phyloP scores from a whole-genome alignment of 2,797 vertebrate species.

The Erpetoichthys calabaricus region DNA sequence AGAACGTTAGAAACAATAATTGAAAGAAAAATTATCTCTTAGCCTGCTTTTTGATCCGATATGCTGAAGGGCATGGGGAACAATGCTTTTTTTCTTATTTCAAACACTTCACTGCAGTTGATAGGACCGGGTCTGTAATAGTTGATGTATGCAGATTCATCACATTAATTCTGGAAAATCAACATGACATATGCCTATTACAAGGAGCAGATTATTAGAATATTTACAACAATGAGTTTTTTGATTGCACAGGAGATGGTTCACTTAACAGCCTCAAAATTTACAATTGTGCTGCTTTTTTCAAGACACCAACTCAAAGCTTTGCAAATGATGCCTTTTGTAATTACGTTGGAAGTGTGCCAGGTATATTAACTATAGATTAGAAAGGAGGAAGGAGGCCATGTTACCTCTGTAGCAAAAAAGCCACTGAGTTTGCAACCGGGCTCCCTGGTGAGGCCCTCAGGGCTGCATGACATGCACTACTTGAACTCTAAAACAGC shows the following conservation, averaged over 20 bases:
- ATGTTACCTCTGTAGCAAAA: no score
- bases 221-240: conserved; percentile 40
- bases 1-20: conserved; percentile 24
- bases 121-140: conserved; percentile 49
- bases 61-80: conserved; percentile 32
- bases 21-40: conserved; percentile 59
- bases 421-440: no score
- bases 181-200: conserved; percentile 51
- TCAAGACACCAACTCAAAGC: conserved; percentile 8
- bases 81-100: conserved; percentile 47
- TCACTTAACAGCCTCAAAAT: conserved; percentile 35
- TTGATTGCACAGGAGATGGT: conserved; percentile 26
- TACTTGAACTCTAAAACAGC: no score
- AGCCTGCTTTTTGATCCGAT: conserved; percentile 52
- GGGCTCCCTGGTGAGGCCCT: no score
- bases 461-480: no score
- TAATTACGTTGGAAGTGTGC: background rate
- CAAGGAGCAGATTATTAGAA: conserved; percentile 34
- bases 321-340: conserved; percentile 2
- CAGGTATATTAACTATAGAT: background rate
- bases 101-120: conserved; percentile 56
- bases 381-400: background rate
- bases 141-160: conserved; percentile 60
- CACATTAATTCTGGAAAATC: conserved; percentile 52
- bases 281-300: conserved; percentile 28